These are phyloP conservation scores for Emydura subglobosa DNA, from an alignment of 2,113 vertebrate species.

Conservation along the genomic window DNA sequence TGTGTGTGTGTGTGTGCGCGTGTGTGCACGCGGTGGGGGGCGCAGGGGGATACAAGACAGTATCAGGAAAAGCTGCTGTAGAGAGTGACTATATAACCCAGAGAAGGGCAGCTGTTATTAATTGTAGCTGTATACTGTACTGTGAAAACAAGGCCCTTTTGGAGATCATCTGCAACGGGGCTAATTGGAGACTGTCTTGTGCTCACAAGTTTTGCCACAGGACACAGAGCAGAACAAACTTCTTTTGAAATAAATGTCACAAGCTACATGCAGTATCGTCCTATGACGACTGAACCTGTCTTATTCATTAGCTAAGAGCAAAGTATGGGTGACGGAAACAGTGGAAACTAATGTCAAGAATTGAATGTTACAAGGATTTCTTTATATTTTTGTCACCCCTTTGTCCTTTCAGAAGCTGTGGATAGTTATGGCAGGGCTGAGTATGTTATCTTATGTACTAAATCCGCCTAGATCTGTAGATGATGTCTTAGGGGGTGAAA, in stretches of 20 bases:
- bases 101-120: background rate
- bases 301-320: background rate
- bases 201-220: constrained; percentile 67
- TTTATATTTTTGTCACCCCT: constrained; percentile 66
- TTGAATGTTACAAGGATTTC: background rate
- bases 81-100: background rate
- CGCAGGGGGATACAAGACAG: background rate
- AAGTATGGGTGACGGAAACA: background rate
- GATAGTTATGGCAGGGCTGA: constrained; percentile 78
- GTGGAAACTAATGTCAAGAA: constrained; percentile 5
- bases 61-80: background rate
- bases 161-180: background rate
- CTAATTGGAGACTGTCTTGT: constrained; percentile 17
- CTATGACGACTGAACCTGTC: constrained; percentile 40
- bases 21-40: no score
- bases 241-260: constrained; percentile 64
- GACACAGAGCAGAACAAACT: constrained; percentile 28
- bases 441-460: constrained; percentile 83
- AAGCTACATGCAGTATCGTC: constrained; percentile 44
- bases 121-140: rapidly evolving
- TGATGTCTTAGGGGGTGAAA: constrained; percentile 92
- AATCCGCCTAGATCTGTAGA: constrained; percentile 92
- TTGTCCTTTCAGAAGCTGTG: constrained; percentile 69
- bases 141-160: constrained; percentile 36
- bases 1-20: no score